Evolutionary conservation across 2,888 invertebrate genomes (phyloP).

Genomic region (Tolmerus cingulatus): DNA sequence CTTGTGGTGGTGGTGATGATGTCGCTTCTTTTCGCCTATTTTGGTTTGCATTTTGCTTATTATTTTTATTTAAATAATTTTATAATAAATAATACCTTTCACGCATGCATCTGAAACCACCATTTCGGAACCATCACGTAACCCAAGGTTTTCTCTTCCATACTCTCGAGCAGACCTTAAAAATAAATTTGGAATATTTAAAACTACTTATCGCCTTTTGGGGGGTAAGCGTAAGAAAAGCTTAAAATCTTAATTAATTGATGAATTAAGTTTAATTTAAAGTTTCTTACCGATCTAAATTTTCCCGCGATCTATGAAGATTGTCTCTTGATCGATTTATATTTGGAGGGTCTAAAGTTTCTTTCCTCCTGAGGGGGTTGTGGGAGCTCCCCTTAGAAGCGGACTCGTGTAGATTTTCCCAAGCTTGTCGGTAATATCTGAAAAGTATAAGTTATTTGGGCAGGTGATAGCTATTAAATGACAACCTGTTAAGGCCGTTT

Average conservation of each 20-base stretch:
- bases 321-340: slow-evolving; percentile 62
- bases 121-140: slow-evolving; percentile 79
- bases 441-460: not conserved
- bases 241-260: too few relatives aligned
- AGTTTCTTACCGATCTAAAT: slow-evolving; percentile 56
- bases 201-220: too few relatives aligned
- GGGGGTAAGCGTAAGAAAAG: too few relatives aligned
- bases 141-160: slow-evolving; percentile 59
- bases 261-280: too few relatives aligned
- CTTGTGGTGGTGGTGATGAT: slow-evolving; percentile 63
- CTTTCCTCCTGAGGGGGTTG: slow-evolving; percentile 72
- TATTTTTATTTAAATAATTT: not conserved
- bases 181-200: not conserved
- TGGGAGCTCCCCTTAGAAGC: slow-evolving; percentile 70
- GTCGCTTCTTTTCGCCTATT: slow-evolving; percentile 62
- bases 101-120: slow-evolving; percentile 73
- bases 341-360: slow-evolving; percentile 74
- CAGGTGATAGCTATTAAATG: slow-evolving; percentile 12
- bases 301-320: slow-evolving; percentile 62
- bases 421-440: slow-evolving; percentile 85
- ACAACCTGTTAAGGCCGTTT: slow-evolving; percentile 77
- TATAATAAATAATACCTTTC: slow-evolving; percentile 55
- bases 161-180: slow-evolving; percentile 52
- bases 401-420: slow-evolving; percentile 90
- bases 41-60: not conserved